phyloP scores from a whole-genome alignment of 1,140 invertebrate species.

The Calycopis cecrops region DNA sequence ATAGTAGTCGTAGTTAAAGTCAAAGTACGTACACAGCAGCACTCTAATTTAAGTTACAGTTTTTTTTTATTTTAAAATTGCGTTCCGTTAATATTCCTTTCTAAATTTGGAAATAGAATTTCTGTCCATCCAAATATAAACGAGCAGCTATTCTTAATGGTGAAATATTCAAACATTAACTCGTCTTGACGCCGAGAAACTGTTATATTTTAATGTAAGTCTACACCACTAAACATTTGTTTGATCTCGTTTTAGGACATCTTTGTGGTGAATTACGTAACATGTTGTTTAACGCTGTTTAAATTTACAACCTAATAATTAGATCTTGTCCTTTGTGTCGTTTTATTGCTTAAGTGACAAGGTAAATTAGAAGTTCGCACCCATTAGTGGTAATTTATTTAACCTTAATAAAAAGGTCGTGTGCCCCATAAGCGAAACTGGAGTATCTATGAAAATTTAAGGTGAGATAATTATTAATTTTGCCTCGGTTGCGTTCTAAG shows the following conservation, averaged over 20 bases:
- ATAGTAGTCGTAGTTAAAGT: too few relatives aligned
- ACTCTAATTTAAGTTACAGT: too few relatives aligned
- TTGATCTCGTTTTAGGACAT: conserved; percentile 19
- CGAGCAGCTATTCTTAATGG: conserved; percentile 23
- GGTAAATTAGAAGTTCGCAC: conserved; percentile 9
- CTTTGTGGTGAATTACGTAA: conserved; percentile 9
- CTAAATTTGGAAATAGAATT: neutral
- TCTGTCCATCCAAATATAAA: conserved; percentile 5
- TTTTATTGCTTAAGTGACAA: conserved; percentile 4
- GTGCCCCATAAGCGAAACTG: conserved; percentile 24
- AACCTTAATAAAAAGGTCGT: conserved; percentile 60
- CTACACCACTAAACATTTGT: conserved; percentile 17
- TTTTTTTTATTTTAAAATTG: conserved; percentile 1
- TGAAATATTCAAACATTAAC: conserved; percentile 16
- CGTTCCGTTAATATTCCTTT: neutral
- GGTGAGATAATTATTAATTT: too few relatives aligned
- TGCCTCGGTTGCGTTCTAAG: too few relatives aligned
- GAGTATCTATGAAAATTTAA: neutral
- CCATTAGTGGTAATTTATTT: conserved; percentile 53
- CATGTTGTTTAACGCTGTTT: neutral
- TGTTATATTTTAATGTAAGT: conserved; percentile 23
- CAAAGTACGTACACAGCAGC: too few relatives aligned
- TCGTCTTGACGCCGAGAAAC: conserved; percentile 10
- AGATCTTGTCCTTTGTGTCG: conserved; percentile 6
- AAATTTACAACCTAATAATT: conserved; percentile 14